A percentile compares a stretch with the other conserved stretches of the same genome.
These are phyloP conservation scores for Arctopsyche grandis DNA, from an alignment of 1,140 invertebrate genomes.

Conservation along the genomic window DNA sequence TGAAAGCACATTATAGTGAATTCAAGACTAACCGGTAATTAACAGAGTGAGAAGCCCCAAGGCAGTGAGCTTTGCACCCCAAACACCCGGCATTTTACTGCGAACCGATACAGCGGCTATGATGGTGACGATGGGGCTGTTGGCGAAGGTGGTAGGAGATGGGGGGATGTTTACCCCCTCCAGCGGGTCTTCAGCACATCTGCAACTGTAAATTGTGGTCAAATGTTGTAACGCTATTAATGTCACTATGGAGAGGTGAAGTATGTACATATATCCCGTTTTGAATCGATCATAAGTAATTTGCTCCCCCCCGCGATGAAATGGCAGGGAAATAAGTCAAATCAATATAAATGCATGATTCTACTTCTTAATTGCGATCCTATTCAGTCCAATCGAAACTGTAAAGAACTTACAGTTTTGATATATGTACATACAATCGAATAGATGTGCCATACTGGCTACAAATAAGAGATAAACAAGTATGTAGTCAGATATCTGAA, in stretches of 20 bases:
- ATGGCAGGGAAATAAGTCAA: too few relatives aligned
- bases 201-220: conserved; percentile 10
- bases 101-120: neutral
- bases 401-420: neutral
- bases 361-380: too few relatives aligned
- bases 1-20: neutral
- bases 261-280: neutral
- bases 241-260: neutral
- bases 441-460: neutral
- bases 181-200: conserved; percentile 23
- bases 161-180: conserved; percentile 8
- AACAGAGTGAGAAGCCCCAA: conserved; percentile 21
- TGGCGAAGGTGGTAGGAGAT: neutral
- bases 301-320: too few relatives aligned
- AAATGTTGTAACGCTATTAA: neutral
- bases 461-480: conserved; percentile 25
- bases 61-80: neutral
- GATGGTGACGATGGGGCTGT: neutral
- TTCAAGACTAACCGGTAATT: conserved; percentile 32
- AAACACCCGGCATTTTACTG: conserved; percentile 5
- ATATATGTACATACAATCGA: conserved; percentile 3
- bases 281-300: neutral
- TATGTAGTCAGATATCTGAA: conserved; percentile 9
- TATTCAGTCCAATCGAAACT: too few relatives aligned
- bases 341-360: too few relatives aligned